Base-by-base conservation (phyloP, 2,797 vertebrate genomes). In the Botia kubotai region DNA sequence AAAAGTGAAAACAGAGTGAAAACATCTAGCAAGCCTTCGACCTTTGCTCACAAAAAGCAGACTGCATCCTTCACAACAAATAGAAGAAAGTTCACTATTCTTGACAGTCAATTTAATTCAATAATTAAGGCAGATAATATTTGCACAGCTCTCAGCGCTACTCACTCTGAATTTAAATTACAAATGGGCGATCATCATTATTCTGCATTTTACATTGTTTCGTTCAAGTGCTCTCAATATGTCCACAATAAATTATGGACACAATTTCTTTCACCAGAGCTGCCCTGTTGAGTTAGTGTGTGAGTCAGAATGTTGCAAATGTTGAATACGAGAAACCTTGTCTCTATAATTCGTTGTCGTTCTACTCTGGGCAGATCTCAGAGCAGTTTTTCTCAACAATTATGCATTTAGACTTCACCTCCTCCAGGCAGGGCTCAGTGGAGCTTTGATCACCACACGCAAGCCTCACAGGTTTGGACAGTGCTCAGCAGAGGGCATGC, bases 361-460 rank as follows among this genome's bases (percentile, higher is more conserved):
- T 46, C 52, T 46, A 66, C 69, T 46, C 33, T 17, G 60, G 75
- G n/a, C n/a, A n/a, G n/a, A n/a, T n/a, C n/a, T n/a, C n/a, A n/a
- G n/a, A n/a, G n/a, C n/a, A n/a, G n/a, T 16, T 50, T 62, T 73
- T 26, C 1, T 60, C 70, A 77, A 63, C 21, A 55, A 50, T 67
- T 26, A 57, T 69, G 60, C 14, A 73, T 74, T 21, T 72, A 21
- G 29, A 72, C 26, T 26, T 82, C n/a, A n/a, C n/a, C 52, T 75
- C 76, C 83, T 82, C 16, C 1, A 26, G 75, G 79, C 83, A 53
- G 52, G 19, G n/a, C n/a, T n/a, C n/a, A n/a, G n/a, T n/a, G n/a
- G n/a, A n/a, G 46, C 67, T 82, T 85, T 85, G 76, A 85, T 85
- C 83, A 75, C 68, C 12, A 26, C 19, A 55, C 50, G 26, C 52